These are phyloP conservation scores for Eledone cirrhosa DNA, from an alignment of 2,888 invertebrate species.

Conservation along the genomic window DNA sequence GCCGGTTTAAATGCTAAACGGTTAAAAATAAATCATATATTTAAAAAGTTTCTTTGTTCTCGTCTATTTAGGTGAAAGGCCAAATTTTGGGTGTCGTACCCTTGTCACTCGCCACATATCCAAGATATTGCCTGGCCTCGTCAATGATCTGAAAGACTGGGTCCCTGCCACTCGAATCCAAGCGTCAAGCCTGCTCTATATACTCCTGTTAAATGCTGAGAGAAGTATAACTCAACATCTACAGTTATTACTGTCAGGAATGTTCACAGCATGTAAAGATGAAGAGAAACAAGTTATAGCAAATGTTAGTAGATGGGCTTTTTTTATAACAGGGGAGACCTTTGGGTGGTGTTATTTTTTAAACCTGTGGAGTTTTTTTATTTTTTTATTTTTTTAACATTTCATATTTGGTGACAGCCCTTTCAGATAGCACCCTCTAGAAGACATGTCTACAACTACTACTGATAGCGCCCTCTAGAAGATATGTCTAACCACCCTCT, in stretches of 20 bases:
- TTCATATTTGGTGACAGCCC: neutral
- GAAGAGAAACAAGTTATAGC: conserved; percentile 74
- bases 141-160: conserved; percentile 81
- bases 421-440: too few species aligned
- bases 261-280: conserved; percentile 76
- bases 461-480: too few species aligned
- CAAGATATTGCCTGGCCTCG: conserved; percentile 76
- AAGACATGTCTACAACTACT: too few species aligned
- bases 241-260: conserved; percentile 72
- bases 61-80: conserved; percentile 78
- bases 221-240: conserved; percentile 76
- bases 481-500: too few species aligned
- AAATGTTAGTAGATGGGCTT: conserved; percentile 54
- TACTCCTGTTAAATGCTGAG: conserved; percentile 79
- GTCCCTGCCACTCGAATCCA: conserved; percentile 76
- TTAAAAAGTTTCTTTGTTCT: too few species aligned
- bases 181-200: conserved; percentile 79
- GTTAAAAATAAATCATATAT: too few species aligned
- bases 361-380: neutral
- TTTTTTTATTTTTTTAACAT: neutral
- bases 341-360: too few species aligned
- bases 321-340: too few species aligned
- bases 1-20: too few species aligned
- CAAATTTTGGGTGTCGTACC: conserved; percentile 85
- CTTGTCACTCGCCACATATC: conserved; percentile 80